Evolutionary conservation across 2,888 invertebrate species (phyloP).

Genomic region (Seira ritae): DNA sequence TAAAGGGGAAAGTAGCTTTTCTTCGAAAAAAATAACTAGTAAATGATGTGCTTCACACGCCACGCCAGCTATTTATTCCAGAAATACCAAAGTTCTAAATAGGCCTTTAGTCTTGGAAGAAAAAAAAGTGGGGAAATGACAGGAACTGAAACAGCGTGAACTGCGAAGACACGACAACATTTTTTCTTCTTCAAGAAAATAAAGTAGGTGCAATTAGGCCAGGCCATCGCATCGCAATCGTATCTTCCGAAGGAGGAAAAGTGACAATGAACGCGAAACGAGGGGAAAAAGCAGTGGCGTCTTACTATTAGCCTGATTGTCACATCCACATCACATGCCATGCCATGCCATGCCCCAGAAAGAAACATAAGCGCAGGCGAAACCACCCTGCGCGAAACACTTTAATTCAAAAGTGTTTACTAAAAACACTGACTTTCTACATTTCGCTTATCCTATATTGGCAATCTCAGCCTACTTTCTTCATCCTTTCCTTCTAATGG

Average conservation of each 20-base stretch:
- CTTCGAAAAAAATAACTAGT: not conserved
- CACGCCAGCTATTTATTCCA: slow-evolving; percentile 23
- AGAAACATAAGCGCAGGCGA: too few relatives aligned
- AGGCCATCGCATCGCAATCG: not conserved
- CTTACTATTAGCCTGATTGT: too few relatives aligned
- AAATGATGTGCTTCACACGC: slow-evolving; percentile 26
- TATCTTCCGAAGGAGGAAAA: slow-evolving; percentile 26
- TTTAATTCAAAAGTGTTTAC: too few relatives aligned
- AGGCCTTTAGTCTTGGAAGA: not conserved
- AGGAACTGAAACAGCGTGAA: slow-evolving; percentile 59
- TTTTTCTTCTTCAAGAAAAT: slow-evolving; percentile 43
- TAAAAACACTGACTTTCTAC: too few relatives aligned
- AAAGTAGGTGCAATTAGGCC: slow-evolving; percentile 61
- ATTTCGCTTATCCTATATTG: too few relatives aligned
- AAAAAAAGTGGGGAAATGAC: slow-evolving; percentile 40
- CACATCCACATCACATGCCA: too few relatives aligned
- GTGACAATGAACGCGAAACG: not conserved
- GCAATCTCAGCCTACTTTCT: too few relatives aligned
- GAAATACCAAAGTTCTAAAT: not conserved
- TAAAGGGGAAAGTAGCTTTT: not conserved
- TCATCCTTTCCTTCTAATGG: too few relatives aligned
- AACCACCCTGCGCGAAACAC: too few relatives aligned
- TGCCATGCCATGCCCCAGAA: too few relatives aligned
- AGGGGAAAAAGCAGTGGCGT: too few relatives aligned
- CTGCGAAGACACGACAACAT: slow-evolving; percentile 34